A percentile compares a stretch with the other conserved stretches of the same genome.
Conservation (phyloP, 2,797 vertebrate genomes). For the Danio aesculapii region DNA sequence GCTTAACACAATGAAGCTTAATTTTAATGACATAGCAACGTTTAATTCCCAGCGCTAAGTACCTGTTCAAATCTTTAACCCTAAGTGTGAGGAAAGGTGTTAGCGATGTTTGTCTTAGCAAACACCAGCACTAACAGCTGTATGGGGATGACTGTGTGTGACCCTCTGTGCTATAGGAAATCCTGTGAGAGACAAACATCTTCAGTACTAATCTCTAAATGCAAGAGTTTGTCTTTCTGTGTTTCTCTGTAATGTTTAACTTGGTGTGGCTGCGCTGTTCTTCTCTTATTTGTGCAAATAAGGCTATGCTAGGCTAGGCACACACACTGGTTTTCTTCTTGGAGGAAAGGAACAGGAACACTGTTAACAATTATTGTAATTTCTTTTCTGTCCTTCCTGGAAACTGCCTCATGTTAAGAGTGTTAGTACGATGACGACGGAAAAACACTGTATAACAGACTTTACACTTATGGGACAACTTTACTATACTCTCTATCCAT, state of each 20-base stretch:
- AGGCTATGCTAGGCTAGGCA: constrained; percentile 12
- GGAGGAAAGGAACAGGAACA: constrained; percentile 3
- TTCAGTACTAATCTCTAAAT: constrained; percentile 4
- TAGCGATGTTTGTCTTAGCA: background rate
- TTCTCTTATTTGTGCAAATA: constrained; percentile 29
- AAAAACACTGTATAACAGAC: constrained; percentile 2
- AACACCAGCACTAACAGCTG: background rate
- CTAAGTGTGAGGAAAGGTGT: background rate
- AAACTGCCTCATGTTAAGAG: background rate
- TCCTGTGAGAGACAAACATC: constrained; percentile 22
- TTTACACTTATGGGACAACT: background rate
- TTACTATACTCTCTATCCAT: background rate
- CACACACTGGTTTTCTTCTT: constrained; percentile 9
- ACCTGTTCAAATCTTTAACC: background rate
- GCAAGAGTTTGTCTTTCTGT: background rate
- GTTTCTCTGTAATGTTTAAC: constrained; percentile 70
- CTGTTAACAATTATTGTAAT: background rate
- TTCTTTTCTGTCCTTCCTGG: background rate
- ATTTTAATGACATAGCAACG: too few species aligned
- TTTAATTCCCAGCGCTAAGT: background rate
- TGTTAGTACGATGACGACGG: background rate
- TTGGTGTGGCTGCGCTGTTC: constrained; percentile 59
- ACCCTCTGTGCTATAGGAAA: constrained; percentile 24
- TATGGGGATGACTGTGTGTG: background rate
- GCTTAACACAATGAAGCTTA: too few species aligned